Evolutionary conservation across 2,113 vertebrate genomes (phyloP).

Genomic region (Tetraodon nigroviridis): DNA sequence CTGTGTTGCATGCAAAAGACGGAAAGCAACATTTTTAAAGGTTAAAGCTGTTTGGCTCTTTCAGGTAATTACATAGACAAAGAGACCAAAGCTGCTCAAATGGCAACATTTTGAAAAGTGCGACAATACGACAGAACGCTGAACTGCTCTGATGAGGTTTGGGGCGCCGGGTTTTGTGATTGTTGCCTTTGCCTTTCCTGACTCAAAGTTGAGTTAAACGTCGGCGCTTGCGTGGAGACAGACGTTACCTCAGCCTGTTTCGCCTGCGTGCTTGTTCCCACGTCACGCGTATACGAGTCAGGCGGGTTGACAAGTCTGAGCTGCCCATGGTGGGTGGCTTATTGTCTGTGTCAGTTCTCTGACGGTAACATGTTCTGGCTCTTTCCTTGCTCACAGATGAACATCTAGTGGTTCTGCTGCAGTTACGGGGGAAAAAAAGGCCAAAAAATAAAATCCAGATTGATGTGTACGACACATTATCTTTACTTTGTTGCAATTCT

Average conservation of each 20-base stretch:
- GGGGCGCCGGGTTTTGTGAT: not conserved
- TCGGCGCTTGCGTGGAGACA: conserved; percentile 34
- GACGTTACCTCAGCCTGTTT: conserved; percentile 21
- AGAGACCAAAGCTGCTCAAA: conserved; percentile 19
- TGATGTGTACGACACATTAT: conserved; percentile 3
- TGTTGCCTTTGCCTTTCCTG: conserved; percentile 29
- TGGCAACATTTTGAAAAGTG: conserved; percentile 30
- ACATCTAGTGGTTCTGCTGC: too few species aligned
- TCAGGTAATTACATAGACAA: conserved; percentile 44
- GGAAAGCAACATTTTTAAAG: conserved; percentile 32
- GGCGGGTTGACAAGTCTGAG: conserved; percentile 32
- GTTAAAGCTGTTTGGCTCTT: conserved; percentile 43
- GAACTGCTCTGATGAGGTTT: conserved; percentile 43
- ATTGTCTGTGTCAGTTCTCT: conserved; percentile 19
- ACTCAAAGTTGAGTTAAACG: conserved; percentile 25
- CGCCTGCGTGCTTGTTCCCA: conserved; percentile 18
- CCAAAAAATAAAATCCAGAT: not conserved
- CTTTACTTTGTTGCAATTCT: not conserved
- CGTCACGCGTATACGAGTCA: conserved; percentile 36
- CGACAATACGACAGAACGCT: conserved; percentile 32
- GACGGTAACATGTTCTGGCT: conserved; percentile 12
- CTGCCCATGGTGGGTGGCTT: conserved; percentile 45
- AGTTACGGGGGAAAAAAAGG: not conserved
- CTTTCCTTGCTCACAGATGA: conserved; percentile 2
- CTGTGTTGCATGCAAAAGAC: conserved; percentile 1